Percentiles rank a stretch among this genome's conserved stretches.
These are phyloP conservation scores for Hermaeophaga mercurialis DNA, from an alignment of 2,888 invertebrate species.

Conservation along the genomic window DNA sequence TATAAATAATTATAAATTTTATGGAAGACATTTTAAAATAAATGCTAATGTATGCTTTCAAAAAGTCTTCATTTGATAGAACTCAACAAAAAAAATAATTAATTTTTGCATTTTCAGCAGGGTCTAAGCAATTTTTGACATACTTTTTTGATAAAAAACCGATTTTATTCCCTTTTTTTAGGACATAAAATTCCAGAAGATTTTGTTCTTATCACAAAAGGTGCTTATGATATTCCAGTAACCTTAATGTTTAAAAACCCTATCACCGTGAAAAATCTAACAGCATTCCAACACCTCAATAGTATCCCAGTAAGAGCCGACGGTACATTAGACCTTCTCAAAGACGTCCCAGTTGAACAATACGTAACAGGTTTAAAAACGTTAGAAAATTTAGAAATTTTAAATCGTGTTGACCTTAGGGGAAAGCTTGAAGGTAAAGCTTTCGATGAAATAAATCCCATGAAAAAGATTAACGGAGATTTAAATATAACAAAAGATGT, in stretches of 20 bases:
- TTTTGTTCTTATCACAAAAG: conserved; percentile 55
- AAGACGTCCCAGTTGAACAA: conserved; percentile 54
- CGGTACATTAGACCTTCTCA: conserved; percentile 56
- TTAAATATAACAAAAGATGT: conserved; percentile 56
- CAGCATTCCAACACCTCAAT: conserved; percentile 57
- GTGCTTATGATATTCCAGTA: conserved; percentile 56
- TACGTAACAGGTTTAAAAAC: conserved; percentile 56
- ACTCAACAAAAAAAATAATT: too few relatives aligned
- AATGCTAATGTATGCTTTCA: too few relatives aligned
- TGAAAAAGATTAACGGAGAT: conserved; percentile 56
- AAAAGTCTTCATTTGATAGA: too few relatives aligned
- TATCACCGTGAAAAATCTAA: conserved; percentile 53
- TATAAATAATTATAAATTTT: too few relatives aligned
- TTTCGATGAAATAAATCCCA: conserved; percentile 57
- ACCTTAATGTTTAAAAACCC: conserved; percentile 57
- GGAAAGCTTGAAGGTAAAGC: conserved; percentile 58
- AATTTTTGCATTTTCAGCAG: too few relatives aligned
- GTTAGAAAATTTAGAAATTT: conserved; percentile 57
- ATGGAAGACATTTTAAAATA: too few relatives aligned
- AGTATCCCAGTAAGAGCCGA: conserved; percentile 56
- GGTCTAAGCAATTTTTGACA: too few relatives aligned
- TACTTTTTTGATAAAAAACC: too few relatives aligned
- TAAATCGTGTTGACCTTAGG: conserved; percentile 56
- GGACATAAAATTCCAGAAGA: conserved; percentile 45
- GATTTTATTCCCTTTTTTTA: conserved; percentile 25